Base-by-base conservation (phyloP, 2,888 invertebrate species). In the Pogonocherus hispidulus region DNA sequence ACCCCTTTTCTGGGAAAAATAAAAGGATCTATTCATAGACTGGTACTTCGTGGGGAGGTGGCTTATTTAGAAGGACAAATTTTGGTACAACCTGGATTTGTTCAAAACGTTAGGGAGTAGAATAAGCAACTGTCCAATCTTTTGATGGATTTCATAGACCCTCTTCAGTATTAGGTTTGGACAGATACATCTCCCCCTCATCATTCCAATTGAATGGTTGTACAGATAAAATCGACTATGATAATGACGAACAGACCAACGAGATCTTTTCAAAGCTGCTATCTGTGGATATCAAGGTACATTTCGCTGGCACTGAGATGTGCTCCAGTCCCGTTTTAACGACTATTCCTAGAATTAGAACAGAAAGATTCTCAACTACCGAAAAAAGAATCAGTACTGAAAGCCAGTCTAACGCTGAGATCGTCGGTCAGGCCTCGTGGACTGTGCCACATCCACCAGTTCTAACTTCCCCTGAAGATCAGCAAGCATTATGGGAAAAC, bases 1-100 rank as follows among this genome's bases (percentile, higher is more conserved):
- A 98, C 99, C 0, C 99, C 99, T 0, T 99, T 85, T 93, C 94
- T 20, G 98, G 98, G 0, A 83, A 75, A 68, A 62, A 56, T 86
- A 8, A 92, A 91, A 78, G 99, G 99, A 0, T 90, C 92, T 2
- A 93, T 99, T 1, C 94, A 96, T 80, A 89, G 98, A 44, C 99
- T 99, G 98, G n/a, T n/a, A n/a, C n/a, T n/a, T n/a, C n/a, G n/a
- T n/a, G n/a, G 99, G 37, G 98, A 99, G 87, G 94, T 98, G 19
- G 98, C 95, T 4, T 98, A 93, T 82, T 94, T 99, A 18, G 98
- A 99, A 85, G 98, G 98, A 0, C 93, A 97, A 88, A 91, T 96
- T 54, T 86, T 97, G 51, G 93, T 94, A 0, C 90, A 92, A 59
- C 95, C 96, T 6, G 97, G 97, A 0, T 96, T 91, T 82, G 97